Conservation (phyloP, 2,888 invertebrate genomes). For the Rotaria sp. region DNA sequence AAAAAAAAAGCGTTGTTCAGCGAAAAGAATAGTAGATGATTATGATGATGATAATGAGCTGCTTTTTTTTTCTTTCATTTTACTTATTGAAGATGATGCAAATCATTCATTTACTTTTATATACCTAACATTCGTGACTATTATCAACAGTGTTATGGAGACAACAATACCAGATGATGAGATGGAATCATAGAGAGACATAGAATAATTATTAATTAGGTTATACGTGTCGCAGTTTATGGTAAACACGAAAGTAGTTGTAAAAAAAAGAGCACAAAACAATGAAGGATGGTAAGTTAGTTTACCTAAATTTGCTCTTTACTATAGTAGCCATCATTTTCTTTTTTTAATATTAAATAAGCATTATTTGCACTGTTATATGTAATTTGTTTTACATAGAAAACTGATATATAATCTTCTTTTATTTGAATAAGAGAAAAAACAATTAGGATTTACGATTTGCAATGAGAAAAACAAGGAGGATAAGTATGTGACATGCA, state of each 20-base stretch:
- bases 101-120: not conserved
- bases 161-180: not conserved
- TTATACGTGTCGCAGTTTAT: not conserved
- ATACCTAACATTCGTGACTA: not conserved
- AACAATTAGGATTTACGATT: not conserved
- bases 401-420: not conserved
- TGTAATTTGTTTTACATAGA: not conserved
- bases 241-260: not conserved
- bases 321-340: not conserved
- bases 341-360: not conserved
- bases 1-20: not conserved
- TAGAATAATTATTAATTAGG: not conserved
- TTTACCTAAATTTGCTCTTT: not conserved
- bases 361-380: not conserved
- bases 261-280: too few relatives aligned
- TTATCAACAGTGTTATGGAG: not conserved
- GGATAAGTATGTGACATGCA: not conserved
- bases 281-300: too few relatives aligned
- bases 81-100: not conserved
- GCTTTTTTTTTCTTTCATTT: too few relatives aligned
- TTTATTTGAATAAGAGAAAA: not conserved
- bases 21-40: not conserved
- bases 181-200: not conserved
- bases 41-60: not conserved
- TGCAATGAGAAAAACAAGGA: not conserved